Percentiles rank a stretch among this genome's conserved stretches.
Conservation (phyloP, 92 coral and sea anemone species). For the Chrysogorgia sp. region DNA sequence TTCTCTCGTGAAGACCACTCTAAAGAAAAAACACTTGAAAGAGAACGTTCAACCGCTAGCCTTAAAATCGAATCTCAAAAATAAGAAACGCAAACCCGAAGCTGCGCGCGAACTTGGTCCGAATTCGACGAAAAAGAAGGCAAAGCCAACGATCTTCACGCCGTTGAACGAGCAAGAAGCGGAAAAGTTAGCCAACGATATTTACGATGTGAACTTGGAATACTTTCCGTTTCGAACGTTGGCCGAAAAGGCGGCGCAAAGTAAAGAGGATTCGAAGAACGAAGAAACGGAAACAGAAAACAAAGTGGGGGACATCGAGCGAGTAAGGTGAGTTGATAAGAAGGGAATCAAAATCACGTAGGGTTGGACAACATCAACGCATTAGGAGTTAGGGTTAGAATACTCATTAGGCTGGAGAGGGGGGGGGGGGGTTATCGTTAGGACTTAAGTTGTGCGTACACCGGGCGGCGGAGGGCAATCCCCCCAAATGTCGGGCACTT, state of each 20-base stretch:
- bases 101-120: not conserved
- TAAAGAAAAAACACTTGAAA: constrained; percentile 14
- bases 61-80: not conserved
- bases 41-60: constrained; percentile 33
- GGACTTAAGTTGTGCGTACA: too few species aligned
- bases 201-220: constrained; percentile 38
- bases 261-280: not conserved
- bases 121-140: constrained; percentile 14
- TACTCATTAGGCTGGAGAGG: too few species aligned
- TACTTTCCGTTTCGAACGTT: constrained; percentile 43
- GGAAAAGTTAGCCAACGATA: constrained; percentile 38
- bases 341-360: too few species aligned
- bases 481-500: too few species aligned
- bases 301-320: constrained; percentile 27
- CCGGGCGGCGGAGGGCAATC: too few species aligned
- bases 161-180: constrained; percentile 44
- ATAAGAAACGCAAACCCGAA: constrained; percentile 27
- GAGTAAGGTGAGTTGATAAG: constrained; percentile 32
- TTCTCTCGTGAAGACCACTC: constrained; percentile 14
- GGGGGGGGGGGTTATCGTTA: too few species aligned
- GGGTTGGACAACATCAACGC: too few species aligned
- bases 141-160: constrained; percentile 35
- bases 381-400: too few species aligned
- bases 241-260: constrained; percentile 44
- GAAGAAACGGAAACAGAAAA: not conserved